These are phyloP conservation scores for Simalia tracyae DNA, from an alignment of 2,797 vertebrate species.

Conservation along the genomic window DNA sequence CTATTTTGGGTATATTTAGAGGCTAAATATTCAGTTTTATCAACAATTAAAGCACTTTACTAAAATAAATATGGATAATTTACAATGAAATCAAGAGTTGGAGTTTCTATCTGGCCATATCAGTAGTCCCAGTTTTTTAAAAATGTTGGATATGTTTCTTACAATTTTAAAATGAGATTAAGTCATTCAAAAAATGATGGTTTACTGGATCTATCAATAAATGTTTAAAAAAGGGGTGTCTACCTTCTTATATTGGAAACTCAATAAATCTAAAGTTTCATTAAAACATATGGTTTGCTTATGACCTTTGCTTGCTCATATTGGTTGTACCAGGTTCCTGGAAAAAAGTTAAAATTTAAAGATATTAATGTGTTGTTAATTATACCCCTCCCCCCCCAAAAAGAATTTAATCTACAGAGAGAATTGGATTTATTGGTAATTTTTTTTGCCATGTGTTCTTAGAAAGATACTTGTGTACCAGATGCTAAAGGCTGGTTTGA, in stretches of 20 bases:
- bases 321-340: no score
- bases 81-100: neutral
- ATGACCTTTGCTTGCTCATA: no score
- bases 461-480: no score
- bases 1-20: neutral
- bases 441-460: no score
- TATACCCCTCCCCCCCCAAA: neutral
- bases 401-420: no score
- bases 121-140: neutral
- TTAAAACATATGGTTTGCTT: no score
- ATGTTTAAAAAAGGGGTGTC: no score
- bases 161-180: neutral
- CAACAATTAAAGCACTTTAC: neutral
- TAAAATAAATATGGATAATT: neutral
- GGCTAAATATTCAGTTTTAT: neutral
- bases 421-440: no score
- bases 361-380: neutral
- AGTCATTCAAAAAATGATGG: neutral
- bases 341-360: neutral
- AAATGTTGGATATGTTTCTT: neutral
- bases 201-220: no score
- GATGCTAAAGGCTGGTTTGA: no score
- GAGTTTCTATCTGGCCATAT: neutral
- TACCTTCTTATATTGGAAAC: no score
- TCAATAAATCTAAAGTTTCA: no score